Percentiles rank a stretch among this genome's conserved stretches.
Conservation (phyloP, 2,113 vertebrate genomes). For the Heterochromis multidens region DNA sequence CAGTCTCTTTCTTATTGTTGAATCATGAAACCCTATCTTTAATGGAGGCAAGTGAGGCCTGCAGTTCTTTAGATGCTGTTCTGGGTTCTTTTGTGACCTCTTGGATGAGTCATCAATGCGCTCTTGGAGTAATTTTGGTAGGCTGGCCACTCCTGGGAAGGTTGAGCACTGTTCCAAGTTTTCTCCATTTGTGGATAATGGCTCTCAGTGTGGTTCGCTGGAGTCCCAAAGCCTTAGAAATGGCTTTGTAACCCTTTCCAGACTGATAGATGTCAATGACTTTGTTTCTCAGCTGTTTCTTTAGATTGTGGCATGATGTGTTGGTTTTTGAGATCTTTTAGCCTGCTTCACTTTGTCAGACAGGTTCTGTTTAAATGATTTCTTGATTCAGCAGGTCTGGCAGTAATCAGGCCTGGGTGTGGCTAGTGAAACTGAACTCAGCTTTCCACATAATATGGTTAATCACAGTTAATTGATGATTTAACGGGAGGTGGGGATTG, state of each 20-base stretch:
- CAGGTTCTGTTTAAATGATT: too few relatives aligned
- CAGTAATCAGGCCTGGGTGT: accelerated
- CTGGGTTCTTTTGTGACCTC: background rate
- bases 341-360: background rate
- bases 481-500: too few relatives aligned
- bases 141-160: too few relatives aligned
- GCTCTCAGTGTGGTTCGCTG: background rate
- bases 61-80: background rate
- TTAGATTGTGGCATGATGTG: background rate
- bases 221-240: background rate
- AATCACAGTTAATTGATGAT: too few relatives aligned
- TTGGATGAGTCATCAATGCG: accelerated
- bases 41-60: background rate
- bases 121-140: background rate
- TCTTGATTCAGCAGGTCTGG: too few relatives aligned
- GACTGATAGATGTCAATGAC: background rate
- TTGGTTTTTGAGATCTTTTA: background rate
- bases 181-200: too few relatives aligned
- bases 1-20: background rate
- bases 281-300: background rate
- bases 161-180: background rate
- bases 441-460: background rate
- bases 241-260: background rate
- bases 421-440: background rate
- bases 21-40: too few relatives aligned